These are phyloP conservation scores for Leptobrachium ailaonicum DNA, from an alignment of 2,113 vertebrate species.

Conservation along the genomic window DNA sequence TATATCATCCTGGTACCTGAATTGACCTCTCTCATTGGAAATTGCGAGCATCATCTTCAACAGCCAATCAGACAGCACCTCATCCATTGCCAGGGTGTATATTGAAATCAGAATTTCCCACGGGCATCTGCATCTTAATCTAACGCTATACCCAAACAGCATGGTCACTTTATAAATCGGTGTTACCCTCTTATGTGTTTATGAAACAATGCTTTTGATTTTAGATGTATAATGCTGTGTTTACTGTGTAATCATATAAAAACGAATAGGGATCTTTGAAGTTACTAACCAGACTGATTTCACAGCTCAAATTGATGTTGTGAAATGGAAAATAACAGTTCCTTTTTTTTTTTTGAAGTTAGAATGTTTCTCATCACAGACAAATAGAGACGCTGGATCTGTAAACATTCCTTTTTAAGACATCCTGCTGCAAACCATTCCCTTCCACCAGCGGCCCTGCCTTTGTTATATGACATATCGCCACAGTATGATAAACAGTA, in stretches of 20 bases:
- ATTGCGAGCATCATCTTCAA: slow-evolving; percentile 1
- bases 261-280: neutral
- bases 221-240: neutral
- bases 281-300: neutral
- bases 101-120: slow-evolving; percentile 31
- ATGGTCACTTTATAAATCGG: neutral
- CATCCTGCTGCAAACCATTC: neutral
- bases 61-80: slow-evolving; percentile 12
- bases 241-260: neutral
- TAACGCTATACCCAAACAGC: neutral
- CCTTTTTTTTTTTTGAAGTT: neutral
- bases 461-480: neutral
- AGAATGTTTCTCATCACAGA: slow-evolving; percentile 11
- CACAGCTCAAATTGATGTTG: neutral
- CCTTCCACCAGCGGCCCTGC: neutral
- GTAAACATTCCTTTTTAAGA: neutral
- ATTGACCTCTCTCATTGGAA: slow-evolving; percentile 8
- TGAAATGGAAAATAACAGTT: slow-evolving; percentile 15
- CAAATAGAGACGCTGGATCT: neutral
- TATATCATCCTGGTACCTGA: neutral
- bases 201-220: neutral
- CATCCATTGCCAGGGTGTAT: slow-evolving; percentile 15
- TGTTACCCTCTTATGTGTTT: neutral
- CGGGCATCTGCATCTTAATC: slow-evolving; percentile 6
- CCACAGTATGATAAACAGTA: too few relatives aligned